A percentile compares a stretch with the other conserved stretches of the same genome.
Conservation (phyloP, 2,888 invertebrate species). For the Tyria jacobaeae region DNA sequence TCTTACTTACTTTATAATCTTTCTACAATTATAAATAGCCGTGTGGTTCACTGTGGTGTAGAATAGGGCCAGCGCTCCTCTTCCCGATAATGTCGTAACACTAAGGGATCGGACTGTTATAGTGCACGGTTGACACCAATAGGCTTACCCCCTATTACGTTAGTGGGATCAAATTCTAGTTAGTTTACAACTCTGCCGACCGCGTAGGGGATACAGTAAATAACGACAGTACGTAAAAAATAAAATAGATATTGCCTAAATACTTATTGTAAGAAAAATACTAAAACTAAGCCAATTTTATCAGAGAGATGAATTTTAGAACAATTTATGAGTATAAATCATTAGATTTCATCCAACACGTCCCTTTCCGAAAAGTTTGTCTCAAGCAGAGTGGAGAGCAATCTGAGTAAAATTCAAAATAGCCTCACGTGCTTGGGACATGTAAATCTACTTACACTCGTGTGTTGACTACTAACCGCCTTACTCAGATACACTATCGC, state of each 20-base stretch:
- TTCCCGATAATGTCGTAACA: too few species aligned
- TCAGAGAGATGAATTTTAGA: constrained; percentile 22
- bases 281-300: not conserved
- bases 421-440: constrained; percentile 78
- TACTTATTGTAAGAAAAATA: not conserved
- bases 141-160: too few species aligned
- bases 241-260: not conserved
- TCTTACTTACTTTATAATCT: too few species aligned
- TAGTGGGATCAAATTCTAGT: too few species aligned
- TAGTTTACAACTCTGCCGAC: too few species aligned
- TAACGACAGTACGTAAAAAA: too few species aligned
- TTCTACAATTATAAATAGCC: too few species aligned
- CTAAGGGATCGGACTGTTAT: too few species aligned
- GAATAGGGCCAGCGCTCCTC: too few species aligned
- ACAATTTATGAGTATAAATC: constrained; percentile 48
- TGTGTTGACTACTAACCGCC: constrained; percentile 68
- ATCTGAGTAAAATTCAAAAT: constrained; percentile 76
- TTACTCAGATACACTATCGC: constrained; percentile 52
- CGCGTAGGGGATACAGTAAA: too few species aligned
- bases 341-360: constrained; percentile 51
- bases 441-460: constrained; percentile 82
- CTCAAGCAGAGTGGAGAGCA: constrained; percentile 56
- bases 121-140: not conserved
- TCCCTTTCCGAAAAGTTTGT: constrained; percentile 47
- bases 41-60: too few species aligned